Conservation (phyloP, 2,797 vertebrate genomes). For the Hypotaenidia okinawae region DNA sequence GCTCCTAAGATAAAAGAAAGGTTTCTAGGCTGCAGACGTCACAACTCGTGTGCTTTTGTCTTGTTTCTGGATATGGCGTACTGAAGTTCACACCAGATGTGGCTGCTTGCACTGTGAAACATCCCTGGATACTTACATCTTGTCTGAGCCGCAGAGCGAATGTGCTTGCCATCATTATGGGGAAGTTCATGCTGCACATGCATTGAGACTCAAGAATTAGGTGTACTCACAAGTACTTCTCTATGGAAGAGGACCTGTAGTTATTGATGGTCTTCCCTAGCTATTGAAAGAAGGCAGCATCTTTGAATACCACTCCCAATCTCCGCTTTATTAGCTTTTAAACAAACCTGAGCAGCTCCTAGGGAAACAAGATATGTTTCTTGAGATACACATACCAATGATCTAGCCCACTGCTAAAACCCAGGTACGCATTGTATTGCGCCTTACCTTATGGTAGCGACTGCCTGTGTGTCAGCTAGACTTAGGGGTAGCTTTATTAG, state of each 20-base stretch:
- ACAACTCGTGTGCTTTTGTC: not conserved
- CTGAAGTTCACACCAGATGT: not conserved
- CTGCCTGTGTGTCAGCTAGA: not conserved
- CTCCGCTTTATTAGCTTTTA: not conserved
- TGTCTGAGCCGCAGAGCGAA: not conserved
- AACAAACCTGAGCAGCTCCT: not conserved
- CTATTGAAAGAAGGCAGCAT: not conserved
- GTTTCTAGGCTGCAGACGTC: not conserved
- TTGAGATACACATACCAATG: not conserved
- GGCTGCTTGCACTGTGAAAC: too few species aligned
- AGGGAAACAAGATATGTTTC: not conserved
- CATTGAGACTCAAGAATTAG: not conserved
- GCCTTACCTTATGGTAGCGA: not conserved
- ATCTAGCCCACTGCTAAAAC: not conserved
- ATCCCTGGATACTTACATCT: not conserved
- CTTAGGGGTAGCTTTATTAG: not conserved
- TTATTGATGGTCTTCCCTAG: not conserved
- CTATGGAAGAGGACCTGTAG: not conserved
- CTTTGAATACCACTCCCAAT: not conserved
- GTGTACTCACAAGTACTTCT: not conserved
- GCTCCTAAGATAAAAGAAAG: not conserved
- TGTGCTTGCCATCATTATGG: not conserved
- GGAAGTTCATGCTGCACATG: accelerated
- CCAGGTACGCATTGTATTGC: not conserved
- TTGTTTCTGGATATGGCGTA: not conserved